A percentile compares a stretch with the other conserved stretches of the same genome.
These are phyloP conservation scores for Anastatus disparis DNA, from an alignment of 1,140 invertebrate species.

Conservation along the genomic window DNA sequence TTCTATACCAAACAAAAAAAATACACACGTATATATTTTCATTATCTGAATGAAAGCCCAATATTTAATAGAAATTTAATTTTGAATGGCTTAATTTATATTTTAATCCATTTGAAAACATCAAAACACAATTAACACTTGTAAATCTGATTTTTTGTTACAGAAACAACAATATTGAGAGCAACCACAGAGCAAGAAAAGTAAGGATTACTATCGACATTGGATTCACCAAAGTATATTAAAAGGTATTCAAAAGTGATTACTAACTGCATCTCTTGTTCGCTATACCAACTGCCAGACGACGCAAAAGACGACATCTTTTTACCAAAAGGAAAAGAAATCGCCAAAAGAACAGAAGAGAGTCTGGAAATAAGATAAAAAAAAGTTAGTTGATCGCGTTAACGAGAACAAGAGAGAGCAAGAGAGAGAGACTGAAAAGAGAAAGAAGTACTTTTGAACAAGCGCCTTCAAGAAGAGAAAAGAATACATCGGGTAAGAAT, in stretches of 20 bases:
- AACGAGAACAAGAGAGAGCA: constrained; percentile 3
- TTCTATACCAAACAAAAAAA: no score
- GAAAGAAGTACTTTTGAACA: not conserved
- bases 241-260: constrained; percentile 5
- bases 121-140: not conserved
- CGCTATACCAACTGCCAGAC: not conserved
- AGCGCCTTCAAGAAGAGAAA: constrained; percentile 1
- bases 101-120: no score
- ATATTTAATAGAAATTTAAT: no score
- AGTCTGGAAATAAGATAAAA: no score
- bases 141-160: constrained; percentile 19
- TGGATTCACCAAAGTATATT: no score
- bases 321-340: not conserved
- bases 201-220: not conserved
- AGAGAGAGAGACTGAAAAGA: not conserved
- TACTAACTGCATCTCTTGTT: not conserved
- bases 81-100: no score
- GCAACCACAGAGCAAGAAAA: not conserved
- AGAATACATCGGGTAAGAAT: constrained; percentile 39
- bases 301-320: not conserved
- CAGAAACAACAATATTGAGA: not conserved
- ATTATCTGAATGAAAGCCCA: no score
- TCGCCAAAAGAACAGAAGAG: not conserved
- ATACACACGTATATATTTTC: no score
- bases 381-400: constrained; percentile 22